Percentiles rank a stretch among this genome's conserved stretches.
Evolutionary conservation across 2,888 invertebrate genomes (phyloP).

Genomic region (Melanophora roralis): DNA sequence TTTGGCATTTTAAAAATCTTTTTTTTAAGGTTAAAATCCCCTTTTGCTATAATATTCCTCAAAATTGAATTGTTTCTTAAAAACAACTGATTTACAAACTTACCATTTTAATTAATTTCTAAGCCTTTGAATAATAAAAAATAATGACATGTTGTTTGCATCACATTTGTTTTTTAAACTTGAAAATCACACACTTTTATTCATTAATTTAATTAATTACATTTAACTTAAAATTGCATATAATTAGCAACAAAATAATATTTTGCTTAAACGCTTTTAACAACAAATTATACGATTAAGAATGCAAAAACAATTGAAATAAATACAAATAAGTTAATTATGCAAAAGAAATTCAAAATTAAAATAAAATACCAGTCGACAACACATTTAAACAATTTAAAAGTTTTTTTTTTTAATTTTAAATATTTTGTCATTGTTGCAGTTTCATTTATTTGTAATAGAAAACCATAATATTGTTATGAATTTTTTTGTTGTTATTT

Average conservation of each 20-base stretch:
- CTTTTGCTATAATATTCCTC: too few species aligned
- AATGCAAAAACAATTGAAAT: background rate
- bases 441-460: constrained; percentile 35
- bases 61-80: too few species aligned
- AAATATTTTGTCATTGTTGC: background rate
- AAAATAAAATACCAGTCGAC: background rate
- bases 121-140: too few species aligned
- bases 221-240: background rate
- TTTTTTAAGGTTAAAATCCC: too few species aligned
- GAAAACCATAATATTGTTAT: constrained; percentile 26
- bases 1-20: too few species aligned
- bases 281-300: constrained; percentile 1
- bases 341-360: constrained; percentile 13
- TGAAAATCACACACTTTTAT: too few species aligned
- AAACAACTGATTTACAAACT: too few species aligned
- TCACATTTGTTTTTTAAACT: too few species aligned
- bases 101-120: too few species aligned
- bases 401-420: background rate
- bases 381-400: constrained; percentile 12
- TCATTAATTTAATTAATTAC: background rate
- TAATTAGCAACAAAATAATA: background rate
- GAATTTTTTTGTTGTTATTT: background rate
- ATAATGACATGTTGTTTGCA: too few species aligned
- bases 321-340: constrained; percentile 16
- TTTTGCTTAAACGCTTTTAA: background rate